Percentiles rank a stretch among this genome's conserved stretches.
These are phyloP conservation scores for Gymnogyps californianus DNA, from an alignment of 2,113 vertebrate genomes.

Conservation along the genomic window DNA sequence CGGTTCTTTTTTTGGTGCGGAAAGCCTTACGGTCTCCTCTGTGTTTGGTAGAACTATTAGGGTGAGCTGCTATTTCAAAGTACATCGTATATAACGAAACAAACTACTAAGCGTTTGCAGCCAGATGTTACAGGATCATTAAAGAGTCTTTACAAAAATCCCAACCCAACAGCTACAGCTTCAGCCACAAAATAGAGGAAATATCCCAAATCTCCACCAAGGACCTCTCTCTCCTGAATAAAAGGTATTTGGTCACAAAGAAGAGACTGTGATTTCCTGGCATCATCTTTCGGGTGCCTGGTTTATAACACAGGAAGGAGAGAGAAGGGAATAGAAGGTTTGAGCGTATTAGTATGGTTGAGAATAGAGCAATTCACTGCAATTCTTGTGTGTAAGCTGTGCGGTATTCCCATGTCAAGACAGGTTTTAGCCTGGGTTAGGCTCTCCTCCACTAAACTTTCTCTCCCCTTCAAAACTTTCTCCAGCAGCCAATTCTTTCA, in stretches of 20 bases:
- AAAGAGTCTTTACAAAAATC: background rate
- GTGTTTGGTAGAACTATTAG: background rate
- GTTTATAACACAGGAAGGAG: background rate
- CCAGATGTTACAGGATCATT: background rate
- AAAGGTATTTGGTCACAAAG: background rate
- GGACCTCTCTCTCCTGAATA: background rate
- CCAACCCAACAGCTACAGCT: background rate
- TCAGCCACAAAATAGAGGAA: background rate
- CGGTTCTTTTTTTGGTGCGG: background rate
- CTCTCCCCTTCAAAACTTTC: background rate
- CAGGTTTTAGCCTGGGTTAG: background rate
- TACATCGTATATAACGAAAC: background rate
- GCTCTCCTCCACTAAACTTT: background rate
- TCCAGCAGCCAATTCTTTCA: background rate
- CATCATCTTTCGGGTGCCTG: background rate
- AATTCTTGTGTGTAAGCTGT: background rate
- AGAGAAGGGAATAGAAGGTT: background rate
- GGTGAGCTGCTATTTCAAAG: background rate
- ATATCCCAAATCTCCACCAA: background rate
- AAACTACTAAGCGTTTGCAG: background rate
- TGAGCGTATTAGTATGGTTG: accelerated
- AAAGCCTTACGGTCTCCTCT: background rate
- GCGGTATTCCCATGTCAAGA: background rate
- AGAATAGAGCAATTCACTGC: background rate
- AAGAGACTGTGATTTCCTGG: background rate